These are phyloP conservation scores for Anoura caudifer DNA, from an alignment of 2,113 vertebrate species.

Conservation along the genomic window DNA sequence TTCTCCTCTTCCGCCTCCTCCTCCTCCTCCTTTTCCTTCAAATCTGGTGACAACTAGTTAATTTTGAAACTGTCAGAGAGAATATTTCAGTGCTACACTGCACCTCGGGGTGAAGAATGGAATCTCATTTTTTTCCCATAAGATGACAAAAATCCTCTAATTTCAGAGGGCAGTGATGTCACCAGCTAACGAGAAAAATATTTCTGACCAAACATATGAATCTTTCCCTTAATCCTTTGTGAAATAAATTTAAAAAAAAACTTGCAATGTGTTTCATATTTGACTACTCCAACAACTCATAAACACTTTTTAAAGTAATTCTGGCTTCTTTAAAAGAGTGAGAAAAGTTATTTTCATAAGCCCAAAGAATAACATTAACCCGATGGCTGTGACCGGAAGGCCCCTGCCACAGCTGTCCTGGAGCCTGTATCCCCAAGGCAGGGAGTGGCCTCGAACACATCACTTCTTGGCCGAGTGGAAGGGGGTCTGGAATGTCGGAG, in stretches of 20 bases:
- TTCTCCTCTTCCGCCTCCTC: not conserved
- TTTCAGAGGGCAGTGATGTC: conserved; percentile 78
- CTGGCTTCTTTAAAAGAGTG: conserved; percentile 43
- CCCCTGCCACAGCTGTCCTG: not conserved
- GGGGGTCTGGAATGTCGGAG: not conserved
- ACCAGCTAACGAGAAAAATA: conserved; percentile 76
- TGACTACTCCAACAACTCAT: conserved; percentile 47
- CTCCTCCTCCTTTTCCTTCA: not conserved
- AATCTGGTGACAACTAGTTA: conserved; percentile 76
- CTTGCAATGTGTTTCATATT: conserved; percentile 38
- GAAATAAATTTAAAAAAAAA: not conserved
- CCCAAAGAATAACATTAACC: not conserved
- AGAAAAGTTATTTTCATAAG: conserved; percentile 37
- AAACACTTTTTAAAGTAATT: conserved; percentile 25
- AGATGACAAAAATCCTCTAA: conserved; percentile 78
- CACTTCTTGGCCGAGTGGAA: conserved; percentile 6
- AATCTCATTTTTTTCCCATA: conserved; percentile 70
- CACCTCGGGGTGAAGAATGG: conserved; percentile 77
- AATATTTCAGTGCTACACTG: conserved; percentile 76
- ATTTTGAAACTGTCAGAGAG: conserved; percentile 73
- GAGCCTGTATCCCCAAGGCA: not conserved
- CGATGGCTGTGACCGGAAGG: not conserved
- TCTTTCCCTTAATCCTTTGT: conserved; percentile 45
- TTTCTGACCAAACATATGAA: conserved; percentile 71
- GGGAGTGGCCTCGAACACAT: conserved; percentile 36